A percentile compares a stretch with the other conserved stretches of the same genome.
Evolutionary conservation across 2,888 invertebrate genomes (phyloP).

Genomic region (Andricus quercusramuli): DNA sequence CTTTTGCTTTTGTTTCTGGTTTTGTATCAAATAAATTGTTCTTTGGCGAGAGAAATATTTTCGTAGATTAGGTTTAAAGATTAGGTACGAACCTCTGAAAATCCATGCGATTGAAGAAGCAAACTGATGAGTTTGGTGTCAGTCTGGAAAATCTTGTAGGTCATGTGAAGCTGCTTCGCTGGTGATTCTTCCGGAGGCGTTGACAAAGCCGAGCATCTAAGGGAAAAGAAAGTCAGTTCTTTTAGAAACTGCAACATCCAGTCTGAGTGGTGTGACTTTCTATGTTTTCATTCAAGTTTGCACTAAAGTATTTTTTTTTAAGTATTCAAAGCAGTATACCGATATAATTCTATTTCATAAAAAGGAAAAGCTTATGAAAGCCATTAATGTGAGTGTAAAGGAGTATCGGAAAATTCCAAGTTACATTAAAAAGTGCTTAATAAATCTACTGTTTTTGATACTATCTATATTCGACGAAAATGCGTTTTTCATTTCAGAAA

Average conservation of each 20-base stretch:
- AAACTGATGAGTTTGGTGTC: conserved; percentile 89
- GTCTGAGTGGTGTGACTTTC: neutral
- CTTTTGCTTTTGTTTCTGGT: too few species aligned
- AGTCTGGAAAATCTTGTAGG: conserved; percentile 89
- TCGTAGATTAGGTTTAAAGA: neutral
- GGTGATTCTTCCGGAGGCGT: conserved; percentile 75
- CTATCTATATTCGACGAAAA: too few species aligned
- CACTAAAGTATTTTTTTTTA: too few species aligned
- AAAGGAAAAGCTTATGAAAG: neutral
- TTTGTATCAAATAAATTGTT: neutral
- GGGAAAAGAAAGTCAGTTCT: conserved; percentile 41
- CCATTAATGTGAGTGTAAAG: neutral
- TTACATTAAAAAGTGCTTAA: too few species aligned
- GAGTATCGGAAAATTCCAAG: too few species aligned
- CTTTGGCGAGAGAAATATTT: neutral
- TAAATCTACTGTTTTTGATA: too few species aligned
- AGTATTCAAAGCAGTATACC: neutral
- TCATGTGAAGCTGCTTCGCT: conserved; percentile 83
- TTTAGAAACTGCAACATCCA: conserved; percentile 15
- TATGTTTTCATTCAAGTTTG: neutral
- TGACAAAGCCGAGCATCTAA: conserved; percentile 75
- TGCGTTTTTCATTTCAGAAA: too few species aligned
- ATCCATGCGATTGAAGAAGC: conserved; percentile 88
- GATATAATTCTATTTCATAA: neutral
- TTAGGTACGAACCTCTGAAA: conserved; percentile 83